These are phyloP conservation scores for Gisinianus flammeolus DNA, from an alignment of 2,888 invertebrate species.

Conservation along the genomic window DNA sequence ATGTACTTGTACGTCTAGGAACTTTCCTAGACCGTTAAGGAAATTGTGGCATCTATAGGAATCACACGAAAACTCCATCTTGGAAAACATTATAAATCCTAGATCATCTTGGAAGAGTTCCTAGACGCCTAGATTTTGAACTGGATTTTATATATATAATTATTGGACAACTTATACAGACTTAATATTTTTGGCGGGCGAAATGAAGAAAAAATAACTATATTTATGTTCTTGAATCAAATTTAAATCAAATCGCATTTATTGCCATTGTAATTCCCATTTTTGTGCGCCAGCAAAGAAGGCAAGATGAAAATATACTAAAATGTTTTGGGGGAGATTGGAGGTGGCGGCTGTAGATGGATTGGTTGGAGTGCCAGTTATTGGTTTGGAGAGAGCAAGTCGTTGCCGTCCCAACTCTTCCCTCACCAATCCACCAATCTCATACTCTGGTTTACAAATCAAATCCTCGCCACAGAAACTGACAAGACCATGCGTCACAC, in stretches of 20 bases:
- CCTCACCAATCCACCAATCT: background rate
- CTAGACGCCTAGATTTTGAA: too few relatives aligned
- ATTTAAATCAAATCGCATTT: background rate
- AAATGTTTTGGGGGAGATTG: background rate
- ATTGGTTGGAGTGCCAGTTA: background rate
- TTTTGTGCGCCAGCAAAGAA: background rate
- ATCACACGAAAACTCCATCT: too few relatives aligned
- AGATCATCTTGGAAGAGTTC: too few relatives aligned
- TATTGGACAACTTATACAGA: too few relatives aligned
- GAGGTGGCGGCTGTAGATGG: too few relatives aligned
- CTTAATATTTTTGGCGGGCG: too few relatives aligned
- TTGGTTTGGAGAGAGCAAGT: background rate
- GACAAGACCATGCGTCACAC: constrained; percentile 5
- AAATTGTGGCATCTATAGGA: too few relatives aligned
- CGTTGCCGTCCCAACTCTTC: background rate
- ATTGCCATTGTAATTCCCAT: too few relatives aligned
- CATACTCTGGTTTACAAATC: constrained; percentile 1
- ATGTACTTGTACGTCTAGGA: too few relatives aligned
- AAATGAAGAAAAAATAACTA: background rate
- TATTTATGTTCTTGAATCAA: background rate
- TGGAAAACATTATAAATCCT: too few relatives aligned
- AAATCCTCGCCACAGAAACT: constrained; percentile 8
- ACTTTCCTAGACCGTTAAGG: too few relatives aligned
- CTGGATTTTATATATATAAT: too few relatives aligned
- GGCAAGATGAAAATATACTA: background rate